Evolutionary conservation across 1,140 invertebrate species (phyloP), one percentile per base, ranked within the genome.

Genomic region (Caenorhabditis remanei): DNA sequence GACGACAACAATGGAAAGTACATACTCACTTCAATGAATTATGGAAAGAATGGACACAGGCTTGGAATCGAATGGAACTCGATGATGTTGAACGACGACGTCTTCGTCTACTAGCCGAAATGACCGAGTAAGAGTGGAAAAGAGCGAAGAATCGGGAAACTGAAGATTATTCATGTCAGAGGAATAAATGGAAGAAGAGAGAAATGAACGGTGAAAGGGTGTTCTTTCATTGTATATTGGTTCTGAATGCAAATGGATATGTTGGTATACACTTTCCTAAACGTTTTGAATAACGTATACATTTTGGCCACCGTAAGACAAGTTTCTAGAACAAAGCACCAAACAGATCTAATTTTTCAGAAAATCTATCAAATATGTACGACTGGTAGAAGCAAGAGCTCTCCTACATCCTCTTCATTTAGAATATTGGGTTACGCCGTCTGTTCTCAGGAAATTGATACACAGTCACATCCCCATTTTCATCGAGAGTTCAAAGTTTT

Each of bases 21-120:
- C 71, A 53, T 71, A 71, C 65, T 79, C 71, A 24, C 46, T 79
- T 79, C 71, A 79, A 79, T 79, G 40, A 79, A 79, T 79, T 79
- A 79, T 79, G 61, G 61, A 40, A 16, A 8, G n/a, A 11, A 53
- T 19, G 24, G 24, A 24, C 21, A 32, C 21, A 6, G 21, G 9
- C 9, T 8, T 11, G 24, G 21, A 24, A 71, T 46, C 65, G 40
- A 71, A 71, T 50, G 4, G 61, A 79, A 53, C 46, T 79, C 46
- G 21, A 79, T 13, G 46, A 50, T 50, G 43, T 24, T n/a, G 71
- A n/a, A 50, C 11, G 13, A 50, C 21, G 41, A 43, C 40, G 21
- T 79, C 43, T 11, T 13, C 6, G 14, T 24, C 11, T 24, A 5
- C n/a, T 40, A 13, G 11, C n/a, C 19, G 21, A 53, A 53, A 43